A percentile compares a stretch with the other conserved stretches of the same genome.
These are phyloP conservation scores for Eristalinus sepulchralis DNA, from an alignment of 2,888 invertebrate genomes.

Conservation along the genomic window DNA sequence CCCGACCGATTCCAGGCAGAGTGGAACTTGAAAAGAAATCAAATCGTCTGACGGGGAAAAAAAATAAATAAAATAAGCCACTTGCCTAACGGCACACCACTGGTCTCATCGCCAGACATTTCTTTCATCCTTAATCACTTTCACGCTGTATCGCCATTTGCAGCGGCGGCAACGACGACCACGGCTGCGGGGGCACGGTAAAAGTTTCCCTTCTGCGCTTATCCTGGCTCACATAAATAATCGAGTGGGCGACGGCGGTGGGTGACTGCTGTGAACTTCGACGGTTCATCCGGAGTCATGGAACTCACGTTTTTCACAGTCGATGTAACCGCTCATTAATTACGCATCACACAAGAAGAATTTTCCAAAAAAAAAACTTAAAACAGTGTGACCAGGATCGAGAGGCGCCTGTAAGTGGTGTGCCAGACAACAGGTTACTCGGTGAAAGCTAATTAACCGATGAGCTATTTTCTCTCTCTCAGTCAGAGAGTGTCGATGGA, in stretches of 20 bases:
- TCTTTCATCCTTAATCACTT: constrained; percentile 55
- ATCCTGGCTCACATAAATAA: constrained; percentile 54
- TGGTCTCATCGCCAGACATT: constrained; percentile 17
- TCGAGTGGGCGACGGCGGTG: constrained; percentile 22
- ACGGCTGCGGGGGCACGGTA: background rate
- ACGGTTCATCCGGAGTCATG: background rate
- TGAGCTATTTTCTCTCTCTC: background rate
- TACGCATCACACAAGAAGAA: constrained; percentile 7
- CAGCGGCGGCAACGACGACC: too few species aligned
- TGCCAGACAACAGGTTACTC: constrained; percentile 27
- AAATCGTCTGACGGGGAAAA: constrained; percentile 56
- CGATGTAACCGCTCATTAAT: constrained; percentile 39
- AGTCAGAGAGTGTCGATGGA: background rate
- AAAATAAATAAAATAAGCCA: constrained; percentile 40
- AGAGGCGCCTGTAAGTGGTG: background rate
- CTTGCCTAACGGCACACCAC: constrained; percentile 14
- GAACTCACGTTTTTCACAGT: constrained; percentile 45
- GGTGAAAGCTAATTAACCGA: constrained; percentile 9
- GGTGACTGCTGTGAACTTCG: background rate
- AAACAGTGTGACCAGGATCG: constrained; percentile 10
- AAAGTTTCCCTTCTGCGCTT: constrained; percentile 38
- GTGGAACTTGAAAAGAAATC: constrained; percentile 62
- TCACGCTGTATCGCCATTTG: constrained; percentile 43
- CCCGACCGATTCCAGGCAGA: constrained; percentile 3
- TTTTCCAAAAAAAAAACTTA: background rate